A percentile compares a stretch with the other conserved stretches of the same genome.
Evolutionary conservation across 2,113 vertebrate species (phyloP).

Genomic region (Lethenteron camtschaticum): DNA sequence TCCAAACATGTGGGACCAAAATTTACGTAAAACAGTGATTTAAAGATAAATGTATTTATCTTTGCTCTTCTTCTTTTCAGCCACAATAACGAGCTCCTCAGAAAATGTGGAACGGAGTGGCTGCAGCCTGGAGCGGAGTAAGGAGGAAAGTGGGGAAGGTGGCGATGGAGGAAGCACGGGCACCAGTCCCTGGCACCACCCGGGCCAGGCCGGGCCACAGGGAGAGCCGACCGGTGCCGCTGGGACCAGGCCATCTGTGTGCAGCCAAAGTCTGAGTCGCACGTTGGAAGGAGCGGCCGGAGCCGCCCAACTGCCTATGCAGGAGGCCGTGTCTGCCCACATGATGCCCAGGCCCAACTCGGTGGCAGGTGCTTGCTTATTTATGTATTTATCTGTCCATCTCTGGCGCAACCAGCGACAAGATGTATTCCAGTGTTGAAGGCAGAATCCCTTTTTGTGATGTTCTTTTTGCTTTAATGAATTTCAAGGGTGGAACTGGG

Average conservation of each 20-base stretch:
- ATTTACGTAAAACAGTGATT: no score
- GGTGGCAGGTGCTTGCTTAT: constrained; percentile 52
- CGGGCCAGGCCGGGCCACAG: constrained; percentile 80
- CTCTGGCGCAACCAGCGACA: background rate
- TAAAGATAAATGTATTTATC: no score
- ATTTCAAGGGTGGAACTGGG: no score
- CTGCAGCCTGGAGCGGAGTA: constrained; percentile 91
- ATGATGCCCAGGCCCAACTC: constrained; percentile 95
- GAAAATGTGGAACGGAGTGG: constrained; percentile 94
- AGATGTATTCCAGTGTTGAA: no score
- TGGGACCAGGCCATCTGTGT: constrained; percentile 21
- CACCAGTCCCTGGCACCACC: constrained; percentile 46
- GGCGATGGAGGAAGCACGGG: constrained; percentile 40
- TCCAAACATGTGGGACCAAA: no score
- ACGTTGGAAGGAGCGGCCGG: no score
- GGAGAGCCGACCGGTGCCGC: constrained; percentile 36
- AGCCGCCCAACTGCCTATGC: no score
- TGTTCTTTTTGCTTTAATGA: no score
- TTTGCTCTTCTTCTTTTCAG: constrained; percentile 20
- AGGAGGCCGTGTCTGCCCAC: constrained; percentile 22
- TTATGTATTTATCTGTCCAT: background rate
- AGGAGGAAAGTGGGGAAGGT: constrained; percentile 57
- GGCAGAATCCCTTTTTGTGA: no score
- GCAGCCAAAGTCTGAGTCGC: no score
- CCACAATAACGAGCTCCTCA: constrained; percentile 91